These are phyloP conservation scores for Heliothis peltigera DNA, from an alignment of 2,888 invertebrate species.

Conservation along the genomic window DNA sequence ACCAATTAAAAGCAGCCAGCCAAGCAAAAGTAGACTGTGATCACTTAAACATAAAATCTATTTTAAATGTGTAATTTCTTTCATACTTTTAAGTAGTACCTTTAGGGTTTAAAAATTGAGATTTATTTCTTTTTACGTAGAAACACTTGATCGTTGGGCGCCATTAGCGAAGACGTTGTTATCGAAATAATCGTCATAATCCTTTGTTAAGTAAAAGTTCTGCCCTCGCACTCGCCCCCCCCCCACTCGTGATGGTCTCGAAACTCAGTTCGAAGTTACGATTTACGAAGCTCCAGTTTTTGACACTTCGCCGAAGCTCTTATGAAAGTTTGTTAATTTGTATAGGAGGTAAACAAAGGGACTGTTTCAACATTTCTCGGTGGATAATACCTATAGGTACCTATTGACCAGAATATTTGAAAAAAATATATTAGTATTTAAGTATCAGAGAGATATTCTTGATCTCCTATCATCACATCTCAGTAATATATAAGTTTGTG, in stretches of 20 bases:
- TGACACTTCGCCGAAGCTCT: slow-evolving; percentile 19
- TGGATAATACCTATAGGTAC: too few relatives aligned
- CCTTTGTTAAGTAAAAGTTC: slow-evolving; percentile 16
- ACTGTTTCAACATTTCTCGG: not conserved
- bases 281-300: slow-evolving; percentile 33
- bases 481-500: too few relatives aligned
- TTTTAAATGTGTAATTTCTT: slow-evolving; percentile 21
- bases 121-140: slow-evolving; percentile 12
- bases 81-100: slow-evolving; percentile 7
- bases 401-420: too few relatives aligned
- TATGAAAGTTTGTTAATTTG: slow-evolving; percentile 14
- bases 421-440: not conserved
- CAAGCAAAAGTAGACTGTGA: slow-evolving; percentile 28
- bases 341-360: not conserved
- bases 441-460: not conserved
- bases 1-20: not conserved
- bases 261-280: slow-evolving; percentile 37
- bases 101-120: slow-evolving; percentile 10
- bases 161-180: slow-evolving; percentile 27
- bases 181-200: slow-evolving; percentile 12
- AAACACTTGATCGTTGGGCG: not conserved
- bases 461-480: too few relatives aligned
- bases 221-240: not conserved
- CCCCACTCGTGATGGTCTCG: not conserved
- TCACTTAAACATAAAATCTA: slow-evolving; percentile 1